phyloP scores from a whole-genome alignment of 2,113 vertebrate genomes.

The Euleptes europaea region DNA sequence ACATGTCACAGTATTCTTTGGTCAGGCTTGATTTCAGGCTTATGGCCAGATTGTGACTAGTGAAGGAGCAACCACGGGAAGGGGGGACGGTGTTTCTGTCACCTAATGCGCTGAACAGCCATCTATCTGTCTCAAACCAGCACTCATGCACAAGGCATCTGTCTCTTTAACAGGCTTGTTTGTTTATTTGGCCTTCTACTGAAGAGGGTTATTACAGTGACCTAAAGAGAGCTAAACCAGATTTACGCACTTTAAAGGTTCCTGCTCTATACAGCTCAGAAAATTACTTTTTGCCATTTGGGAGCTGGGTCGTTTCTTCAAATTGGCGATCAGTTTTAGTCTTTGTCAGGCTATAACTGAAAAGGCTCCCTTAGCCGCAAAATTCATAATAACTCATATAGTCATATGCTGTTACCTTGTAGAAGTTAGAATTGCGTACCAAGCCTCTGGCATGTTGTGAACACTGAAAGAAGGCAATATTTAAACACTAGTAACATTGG shows the following conservation, averaged over 20 bases:
- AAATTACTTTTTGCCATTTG: slow-evolving; percentile 48
- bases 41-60: neutral
- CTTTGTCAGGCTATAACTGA: slow-evolving; percentile 35
- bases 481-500: neutral
- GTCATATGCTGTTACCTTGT: neutral
- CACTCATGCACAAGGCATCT: rapidly evolving
- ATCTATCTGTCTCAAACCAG: neutral
- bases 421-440: neutral
- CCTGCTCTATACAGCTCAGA: slow-evolving; percentile 23
- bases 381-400: neutral
- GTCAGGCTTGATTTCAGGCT: neutral
- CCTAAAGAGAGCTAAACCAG: slow-evolving; percentile 38
- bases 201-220: slow-evolving; percentile 4
- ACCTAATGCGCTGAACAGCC: rapidly evolving
- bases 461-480: slow-evolving; percentile 3
- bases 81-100: neutral
- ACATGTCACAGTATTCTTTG: neutral
- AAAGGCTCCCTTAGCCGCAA: neutral
- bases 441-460: neutral
- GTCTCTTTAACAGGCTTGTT: slow-evolving; percentile 12
- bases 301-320: slow-evolving; percentile 29
- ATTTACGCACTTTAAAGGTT: slow-evolving; percentile 13
- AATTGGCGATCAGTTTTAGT: slow-evolving; percentile 30
- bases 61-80: neutral
- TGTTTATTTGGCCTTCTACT: neutral